phyloP scores from a whole-genome alignment of 1,140 invertebrate species.

The Drosophila pruinosa region DNA sequence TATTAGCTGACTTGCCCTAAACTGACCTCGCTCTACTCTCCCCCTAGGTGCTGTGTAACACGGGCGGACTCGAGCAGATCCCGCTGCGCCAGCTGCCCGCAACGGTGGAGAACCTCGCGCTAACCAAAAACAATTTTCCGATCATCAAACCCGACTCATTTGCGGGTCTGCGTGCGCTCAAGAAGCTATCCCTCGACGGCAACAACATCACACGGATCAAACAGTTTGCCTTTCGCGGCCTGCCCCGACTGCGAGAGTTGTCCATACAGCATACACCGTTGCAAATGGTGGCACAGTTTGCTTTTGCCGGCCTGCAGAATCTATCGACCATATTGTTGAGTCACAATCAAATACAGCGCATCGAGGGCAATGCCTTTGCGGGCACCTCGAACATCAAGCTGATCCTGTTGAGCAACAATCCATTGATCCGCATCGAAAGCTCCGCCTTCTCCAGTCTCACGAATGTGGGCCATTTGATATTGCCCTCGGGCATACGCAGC shows the following conservation, averaged over 20 bases:
- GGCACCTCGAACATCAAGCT: constrained; percentile 91
- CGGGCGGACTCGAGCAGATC: constrained; percentile 90
- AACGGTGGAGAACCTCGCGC: constrained; percentile 90
- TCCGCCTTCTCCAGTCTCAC: constrained; percentile 91
- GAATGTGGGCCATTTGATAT: constrained; percentile 89
- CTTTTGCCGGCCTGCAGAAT: constrained; percentile 92
- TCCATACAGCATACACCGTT: constrained; percentile 92
- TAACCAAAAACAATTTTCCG: constrained; percentile 91
- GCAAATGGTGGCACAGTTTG: constrained; percentile 89
- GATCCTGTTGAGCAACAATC: constrained; percentile 90
- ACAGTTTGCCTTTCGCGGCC: constrained; percentile 91
- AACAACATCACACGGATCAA: constrained; percentile 91
- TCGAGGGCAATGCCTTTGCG: constrained; percentile 91
- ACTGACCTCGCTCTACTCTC: background rate
- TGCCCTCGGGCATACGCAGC: constrained; percentile 89
- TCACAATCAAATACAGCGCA: constrained; percentile 90
- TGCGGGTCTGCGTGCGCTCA: constrained; percentile 87
- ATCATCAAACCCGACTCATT: constrained; percentile 91
- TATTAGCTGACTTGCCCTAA: background rate
- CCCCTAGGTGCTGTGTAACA: constrained; percentile 91
- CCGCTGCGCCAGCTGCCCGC: constrained; percentile 88
- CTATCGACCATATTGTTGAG: constrained; percentile 89
- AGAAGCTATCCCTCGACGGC: constrained; percentile 90
- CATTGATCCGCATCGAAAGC: constrained; percentile 88
- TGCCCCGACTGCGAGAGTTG: constrained; percentile 89